Conservation (phyloP, 2,797 vertebrate species). For the Dendrocincla fuliginosa region DNA sequence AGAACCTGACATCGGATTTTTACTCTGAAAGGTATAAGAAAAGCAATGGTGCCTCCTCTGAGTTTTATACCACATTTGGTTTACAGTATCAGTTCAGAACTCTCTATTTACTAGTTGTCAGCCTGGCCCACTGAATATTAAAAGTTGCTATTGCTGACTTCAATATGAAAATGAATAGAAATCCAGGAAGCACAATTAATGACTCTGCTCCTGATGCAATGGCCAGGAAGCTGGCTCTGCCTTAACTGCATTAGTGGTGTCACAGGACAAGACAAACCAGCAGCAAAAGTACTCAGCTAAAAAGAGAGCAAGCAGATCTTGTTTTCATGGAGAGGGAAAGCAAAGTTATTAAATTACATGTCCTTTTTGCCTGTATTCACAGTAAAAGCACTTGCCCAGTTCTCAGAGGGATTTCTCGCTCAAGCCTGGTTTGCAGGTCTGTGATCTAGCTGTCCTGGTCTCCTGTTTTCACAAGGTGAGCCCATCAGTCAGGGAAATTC, state of each 20-base stretch:
- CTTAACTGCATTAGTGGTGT: neutral
- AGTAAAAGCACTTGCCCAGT: neutral
- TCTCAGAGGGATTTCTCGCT: neutral
- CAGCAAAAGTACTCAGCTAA: neutral
- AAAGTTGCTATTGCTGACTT: neutral
- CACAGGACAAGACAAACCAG: neutral
- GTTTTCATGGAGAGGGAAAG: neutral
- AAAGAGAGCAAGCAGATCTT: neutral
- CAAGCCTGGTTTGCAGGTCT: neutral
- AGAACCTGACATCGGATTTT: neutral
- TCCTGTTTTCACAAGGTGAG: neutral
- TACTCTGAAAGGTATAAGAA: neutral
- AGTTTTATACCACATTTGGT: neutral
- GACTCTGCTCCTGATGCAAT: neutral
- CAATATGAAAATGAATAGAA: neutral
- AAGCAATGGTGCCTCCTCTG: neutral
- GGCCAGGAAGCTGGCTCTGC: neutral
- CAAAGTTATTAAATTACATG: neutral
- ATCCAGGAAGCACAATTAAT: neutral
- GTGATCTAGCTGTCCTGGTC: neutral
- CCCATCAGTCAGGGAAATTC: neutral
- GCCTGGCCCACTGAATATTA: neutral
- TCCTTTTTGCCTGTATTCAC: neutral
- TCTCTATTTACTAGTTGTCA: neutral
- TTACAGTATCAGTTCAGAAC: neutral